Evolutionary conservation across 92 coral and sea anemone species (phyloP).

Genomic region (Bergia sp.): DNA sequence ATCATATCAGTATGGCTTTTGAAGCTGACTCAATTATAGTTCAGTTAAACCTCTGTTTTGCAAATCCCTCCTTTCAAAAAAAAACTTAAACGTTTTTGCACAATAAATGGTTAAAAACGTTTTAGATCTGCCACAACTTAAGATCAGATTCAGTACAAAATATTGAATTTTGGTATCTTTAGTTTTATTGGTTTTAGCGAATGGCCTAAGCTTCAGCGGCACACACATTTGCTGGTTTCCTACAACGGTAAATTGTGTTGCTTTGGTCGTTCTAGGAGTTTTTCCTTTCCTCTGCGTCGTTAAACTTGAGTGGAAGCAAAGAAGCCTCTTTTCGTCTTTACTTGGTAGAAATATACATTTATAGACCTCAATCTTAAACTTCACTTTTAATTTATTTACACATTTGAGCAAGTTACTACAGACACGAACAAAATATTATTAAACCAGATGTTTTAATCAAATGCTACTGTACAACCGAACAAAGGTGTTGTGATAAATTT

Average conservation of each 20-base stretch:
- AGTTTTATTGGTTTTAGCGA: no score
- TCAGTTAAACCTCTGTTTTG: no score
- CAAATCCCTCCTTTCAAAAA: neutral
- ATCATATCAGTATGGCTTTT: neutral
- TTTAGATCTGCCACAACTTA: no score
- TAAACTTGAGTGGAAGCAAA: neutral
- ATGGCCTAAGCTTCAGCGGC: neutral
- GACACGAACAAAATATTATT: neutral
- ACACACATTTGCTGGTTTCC: neutral
- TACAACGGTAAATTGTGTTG: neutral
- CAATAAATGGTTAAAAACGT: neutral
- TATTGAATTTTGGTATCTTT: neutral
- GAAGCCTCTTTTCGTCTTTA: neutral
- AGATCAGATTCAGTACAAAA: neutral
- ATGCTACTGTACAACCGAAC: neutral
- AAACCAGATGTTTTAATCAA: neutral
- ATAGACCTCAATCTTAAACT: neutral
- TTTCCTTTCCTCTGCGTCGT: neutral
- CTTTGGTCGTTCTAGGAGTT: neutral
- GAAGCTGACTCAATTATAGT: neutral
- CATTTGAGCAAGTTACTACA: neutral
- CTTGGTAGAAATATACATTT: neutral
- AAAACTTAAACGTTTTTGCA: neutral
- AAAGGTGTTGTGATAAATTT: neutral
- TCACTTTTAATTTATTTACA: no score